Base-by-base conservation (phyloP, 2,797 vertebrate genomes). In the Paguma larvata region DNA sequence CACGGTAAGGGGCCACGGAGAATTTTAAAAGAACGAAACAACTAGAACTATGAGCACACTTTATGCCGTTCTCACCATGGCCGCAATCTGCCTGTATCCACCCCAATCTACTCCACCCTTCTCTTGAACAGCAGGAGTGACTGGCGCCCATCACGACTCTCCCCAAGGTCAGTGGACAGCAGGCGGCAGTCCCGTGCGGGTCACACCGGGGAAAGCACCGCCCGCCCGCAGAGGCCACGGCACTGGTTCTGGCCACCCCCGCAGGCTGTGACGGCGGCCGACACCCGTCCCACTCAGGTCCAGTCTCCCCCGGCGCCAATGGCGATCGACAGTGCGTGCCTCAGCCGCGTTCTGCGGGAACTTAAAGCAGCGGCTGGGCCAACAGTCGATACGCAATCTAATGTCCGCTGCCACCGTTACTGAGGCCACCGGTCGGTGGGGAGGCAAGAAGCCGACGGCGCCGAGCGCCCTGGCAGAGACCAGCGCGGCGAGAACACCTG, bases 331-430 rank as follows among this genome's bases (percentile, higher is more conserved):
- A 19, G 32, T 2, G 56, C 16, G 53, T 18, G 38, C 63, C 34
- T 70, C n/a, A 0, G 1, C 1, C 25, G 38, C 62, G 16, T 91
- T 63, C 14, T 2, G n/a, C 32, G 51, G 18, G 44, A 48, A 25
- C 5, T 14, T 34, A 6, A 13, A 16, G 70, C 18, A 16, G 44
- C 0, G 13, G 15, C 85, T 72, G 30, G 30, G 82, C 56, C 53
- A 44, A 73, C 59, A 38, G 51, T 32, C 48, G 46, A 34, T 4
- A 32, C 18, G 23, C 41, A 25, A 4, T 16, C 0, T 46, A 23
- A 65, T 1, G 7, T 12, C 1, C 16, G 18, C 1, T 34, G 41
- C 32, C 32, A 7, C 0, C 0, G 34, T 1, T 13, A 11, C 21
- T n/a, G 7, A 4, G n/a, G 44, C 5, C 5, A 1, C 3, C 2